These are phyloP conservation scores for Megaceryle maxima DNA, from an alignment of 2,113 vertebrate genomes.

Conservation along the genomic window DNA sequence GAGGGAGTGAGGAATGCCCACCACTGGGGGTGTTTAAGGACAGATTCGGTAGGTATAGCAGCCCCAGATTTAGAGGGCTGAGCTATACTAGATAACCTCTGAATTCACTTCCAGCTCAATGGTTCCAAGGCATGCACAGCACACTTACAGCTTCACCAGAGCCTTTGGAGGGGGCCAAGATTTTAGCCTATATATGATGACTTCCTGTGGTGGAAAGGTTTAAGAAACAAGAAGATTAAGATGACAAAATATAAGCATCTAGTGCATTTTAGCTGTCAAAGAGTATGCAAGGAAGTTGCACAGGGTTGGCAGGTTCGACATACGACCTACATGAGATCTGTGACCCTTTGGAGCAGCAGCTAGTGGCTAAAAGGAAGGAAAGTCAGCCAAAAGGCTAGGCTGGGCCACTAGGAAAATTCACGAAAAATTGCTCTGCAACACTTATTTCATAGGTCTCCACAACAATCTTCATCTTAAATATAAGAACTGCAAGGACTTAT, in stretches of 20 bases:
- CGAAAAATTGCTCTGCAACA: neutral
- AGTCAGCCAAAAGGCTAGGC: neutral
- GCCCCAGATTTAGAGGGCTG: neutral
- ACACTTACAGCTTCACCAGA: neutral
- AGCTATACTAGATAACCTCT: neutral
- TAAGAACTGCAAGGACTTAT: neutral
- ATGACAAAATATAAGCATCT: neutral
- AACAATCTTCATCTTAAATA: neutral
- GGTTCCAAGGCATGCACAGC: accelerated
- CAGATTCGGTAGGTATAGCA: neutral
- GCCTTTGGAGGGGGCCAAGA: neutral
- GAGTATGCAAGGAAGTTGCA: neutral
- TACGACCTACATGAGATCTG: neutral
- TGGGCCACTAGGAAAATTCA: neutral
- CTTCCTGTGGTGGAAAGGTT: neutral
- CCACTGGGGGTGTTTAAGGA: neutral
- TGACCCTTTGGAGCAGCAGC: neutral
- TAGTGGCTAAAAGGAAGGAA: neutral
- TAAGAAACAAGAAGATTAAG: neutral
- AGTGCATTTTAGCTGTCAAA: neutral
- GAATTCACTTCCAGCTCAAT: neutral
- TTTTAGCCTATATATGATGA: neutral
- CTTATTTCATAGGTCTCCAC: neutral
- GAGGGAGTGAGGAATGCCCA: neutral
- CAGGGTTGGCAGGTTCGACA: neutral